A percentile compares a stretch with the other conserved stretches of the same genome.
These are phyloP conservation scores for Zoanthus sansibaricus DNA, from an alignment of 92 coral and sea anemone genomes.

Conservation along the genomic window DNA sequence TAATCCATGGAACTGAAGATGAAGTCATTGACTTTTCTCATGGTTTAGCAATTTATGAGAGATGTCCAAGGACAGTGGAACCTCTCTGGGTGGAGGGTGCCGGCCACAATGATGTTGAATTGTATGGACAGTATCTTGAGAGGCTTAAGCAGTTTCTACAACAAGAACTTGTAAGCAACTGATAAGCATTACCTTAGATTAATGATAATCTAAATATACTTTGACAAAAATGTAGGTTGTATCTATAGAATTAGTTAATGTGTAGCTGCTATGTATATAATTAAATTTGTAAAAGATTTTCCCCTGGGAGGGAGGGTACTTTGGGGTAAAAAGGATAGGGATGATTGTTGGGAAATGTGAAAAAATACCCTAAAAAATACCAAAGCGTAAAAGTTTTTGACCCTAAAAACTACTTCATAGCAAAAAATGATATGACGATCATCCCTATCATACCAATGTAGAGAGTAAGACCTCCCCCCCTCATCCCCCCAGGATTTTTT, in stretches of 20 bases:
- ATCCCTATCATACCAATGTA: too few relatives aligned
- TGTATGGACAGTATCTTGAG: slow-evolving; percentile 98
- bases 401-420: too few relatives aligned
- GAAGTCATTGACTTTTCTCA: slow-evolving; percentile 99
- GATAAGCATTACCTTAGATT: slow-evolving; percentile 22
- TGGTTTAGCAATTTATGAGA: slow-evolving; percentile 95
- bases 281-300: too few relatives aligned
- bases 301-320: too few relatives aligned
- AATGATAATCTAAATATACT: neutral
- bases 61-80: slow-evolving; percentile 96
- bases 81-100: slow-evolving; percentile 99
- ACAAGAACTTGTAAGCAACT: slow-evolving; percentile 93
- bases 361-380: too few relatives aligned
- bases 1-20: slow-evolving; percentile 98
- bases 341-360: too few relatives aligned
- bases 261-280: too few relatives aligned
- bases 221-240: neutral
- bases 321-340: too few relatives aligned
- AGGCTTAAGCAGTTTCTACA: slow-evolving; percentile 97
- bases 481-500: too few relatives aligned
- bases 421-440: too few relatives aligned
- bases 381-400: too few relatives aligned
- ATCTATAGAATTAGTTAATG: neutral
- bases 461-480: too few relatives aligned
- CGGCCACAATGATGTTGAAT: slow-evolving; percentile 98